Conservation (phyloP, 2,797 vertebrate species). For the Okamejei kenojei region DNA sequence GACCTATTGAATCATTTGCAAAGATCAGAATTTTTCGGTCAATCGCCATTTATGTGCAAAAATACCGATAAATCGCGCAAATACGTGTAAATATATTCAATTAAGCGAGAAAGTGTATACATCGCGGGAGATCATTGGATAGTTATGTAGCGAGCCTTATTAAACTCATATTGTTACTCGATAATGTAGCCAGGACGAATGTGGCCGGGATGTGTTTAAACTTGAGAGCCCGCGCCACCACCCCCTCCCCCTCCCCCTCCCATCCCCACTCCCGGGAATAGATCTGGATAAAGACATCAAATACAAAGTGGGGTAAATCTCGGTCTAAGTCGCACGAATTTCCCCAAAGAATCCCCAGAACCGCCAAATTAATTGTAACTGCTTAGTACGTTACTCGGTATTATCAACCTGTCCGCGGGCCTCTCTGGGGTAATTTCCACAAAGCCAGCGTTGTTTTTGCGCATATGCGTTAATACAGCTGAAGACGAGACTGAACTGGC, state of each 20-base stretch:
- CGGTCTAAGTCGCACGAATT: neutral
- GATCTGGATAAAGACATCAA: neutral
- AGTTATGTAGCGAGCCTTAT: neutral
- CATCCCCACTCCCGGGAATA: neutral
- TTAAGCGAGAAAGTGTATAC: neutral
- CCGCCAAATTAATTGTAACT: neutral
- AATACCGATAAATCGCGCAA: neutral
- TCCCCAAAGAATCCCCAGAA: neutral
- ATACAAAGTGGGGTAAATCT: neutral
- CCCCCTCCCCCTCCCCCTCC: too few relatives aligned
- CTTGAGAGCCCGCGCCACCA: too few relatives aligned
- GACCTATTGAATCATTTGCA: neutral
- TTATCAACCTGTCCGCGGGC: neutral
- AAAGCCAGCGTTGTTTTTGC: neutral
- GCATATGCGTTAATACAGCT: neutral
- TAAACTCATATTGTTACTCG: neutral
- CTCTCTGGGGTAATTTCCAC: neutral
- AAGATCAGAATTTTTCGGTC: neutral
- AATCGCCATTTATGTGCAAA: neutral
- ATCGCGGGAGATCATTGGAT: neutral
- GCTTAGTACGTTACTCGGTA: neutral
- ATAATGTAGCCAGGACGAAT: neutral
- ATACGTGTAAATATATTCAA: neutral
- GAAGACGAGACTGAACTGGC: too few relatives aligned
- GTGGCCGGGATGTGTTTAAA: neutral